phyloP scores from a whole-genome alignment of 2,888 invertebrate genomes.

The Scaptomyza caliginosa region DNA sequence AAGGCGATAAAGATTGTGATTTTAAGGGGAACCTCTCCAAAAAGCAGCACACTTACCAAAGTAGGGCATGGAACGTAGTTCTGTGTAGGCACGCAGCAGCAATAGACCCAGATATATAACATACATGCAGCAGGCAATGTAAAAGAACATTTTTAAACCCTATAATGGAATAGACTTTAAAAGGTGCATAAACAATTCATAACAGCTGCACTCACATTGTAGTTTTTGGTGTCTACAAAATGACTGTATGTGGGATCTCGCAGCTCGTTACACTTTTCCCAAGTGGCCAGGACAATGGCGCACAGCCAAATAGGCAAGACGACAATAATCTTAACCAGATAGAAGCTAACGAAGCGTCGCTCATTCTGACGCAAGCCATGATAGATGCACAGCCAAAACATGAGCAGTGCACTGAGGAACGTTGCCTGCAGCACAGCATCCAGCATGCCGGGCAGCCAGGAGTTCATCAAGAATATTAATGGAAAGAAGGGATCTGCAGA shows the following conservation, averaged over 20 bases:
- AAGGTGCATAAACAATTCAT: no score
- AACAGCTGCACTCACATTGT: conserved; percentile 87
- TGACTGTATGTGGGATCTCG: conserved; percentile 97
- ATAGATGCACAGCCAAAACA: conserved; percentile 98
- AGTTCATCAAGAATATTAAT: conserved; percentile 93
- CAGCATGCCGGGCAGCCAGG: conserved; percentile 95
- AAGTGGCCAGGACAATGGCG: conserved; percentile 92
- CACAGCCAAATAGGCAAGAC: conserved; percentile 95
- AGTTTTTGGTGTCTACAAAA: conserved; percentile 91
- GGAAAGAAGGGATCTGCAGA: conserved; percentile 96
- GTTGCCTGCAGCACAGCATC: conserved; percentile 95
- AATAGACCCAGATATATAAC: conserved; percentile 93
- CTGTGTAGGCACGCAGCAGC: conserved; percentile 95
- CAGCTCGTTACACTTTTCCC: conserved; percentile 95
- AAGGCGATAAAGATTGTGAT: rapidly evolving
- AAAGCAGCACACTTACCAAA: conserved; percentile 94
- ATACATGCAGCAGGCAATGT: conserved; percentile 92
- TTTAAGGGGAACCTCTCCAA: no score
- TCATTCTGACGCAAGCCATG: conserved; percentile 98
- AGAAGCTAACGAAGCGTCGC: conserved; percentile 92
- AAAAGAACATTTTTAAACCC: conserved; percentile 96
- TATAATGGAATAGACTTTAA: conserved; percentile 84
- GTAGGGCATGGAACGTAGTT: conserved; percentile 97
- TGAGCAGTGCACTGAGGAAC: conserved; percentile 93
- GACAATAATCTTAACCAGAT: conserved; percentile 94